Conservation (phyloP, 2,797 vertebrate genomes). For the Oceanodroma leucorhoa region DNA sequence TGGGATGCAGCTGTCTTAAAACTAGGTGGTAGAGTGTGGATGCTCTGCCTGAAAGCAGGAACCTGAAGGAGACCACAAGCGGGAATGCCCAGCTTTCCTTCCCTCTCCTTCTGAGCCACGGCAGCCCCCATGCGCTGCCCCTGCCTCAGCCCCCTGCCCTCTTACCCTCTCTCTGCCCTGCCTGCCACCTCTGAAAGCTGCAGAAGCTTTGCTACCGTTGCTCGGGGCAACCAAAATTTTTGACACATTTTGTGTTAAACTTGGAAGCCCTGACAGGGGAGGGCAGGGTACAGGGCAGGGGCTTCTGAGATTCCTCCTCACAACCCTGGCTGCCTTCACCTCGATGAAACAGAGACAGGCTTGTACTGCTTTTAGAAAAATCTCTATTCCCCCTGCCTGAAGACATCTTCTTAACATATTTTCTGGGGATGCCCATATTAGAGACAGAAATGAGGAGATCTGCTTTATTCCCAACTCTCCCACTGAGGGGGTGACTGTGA, state of each 20-base stretch:
- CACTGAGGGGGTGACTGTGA: neutral
- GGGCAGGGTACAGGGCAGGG: neutral
- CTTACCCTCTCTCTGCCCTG: neutral
- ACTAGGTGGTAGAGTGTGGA: neutral
- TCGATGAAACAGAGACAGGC: neutral
- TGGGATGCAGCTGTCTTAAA: neutral
- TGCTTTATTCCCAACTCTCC: neutral
- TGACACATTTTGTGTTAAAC: neutral
- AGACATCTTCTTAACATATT: neutral
- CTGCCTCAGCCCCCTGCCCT: neutral
- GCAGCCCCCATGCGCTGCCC: neutral
- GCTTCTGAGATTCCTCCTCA: neutral
- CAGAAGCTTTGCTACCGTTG: conserved; percentile 6
- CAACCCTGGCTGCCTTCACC: neutral
- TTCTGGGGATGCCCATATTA: neutral
- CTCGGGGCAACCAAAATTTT: neutral
- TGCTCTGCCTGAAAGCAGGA: neutral
- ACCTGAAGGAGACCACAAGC: neutral
- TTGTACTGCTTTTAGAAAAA: neutral
- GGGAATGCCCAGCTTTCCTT: neutral
- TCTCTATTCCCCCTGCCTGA: neutral
- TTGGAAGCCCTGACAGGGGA: neutral
- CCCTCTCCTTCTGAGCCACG: neutral
- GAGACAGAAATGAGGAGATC: neutral
- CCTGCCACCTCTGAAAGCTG: neutral